phyloP scores from a whole-genome alignment of 2,113 vertebrate species.

The Carassius carassius region DNA sequence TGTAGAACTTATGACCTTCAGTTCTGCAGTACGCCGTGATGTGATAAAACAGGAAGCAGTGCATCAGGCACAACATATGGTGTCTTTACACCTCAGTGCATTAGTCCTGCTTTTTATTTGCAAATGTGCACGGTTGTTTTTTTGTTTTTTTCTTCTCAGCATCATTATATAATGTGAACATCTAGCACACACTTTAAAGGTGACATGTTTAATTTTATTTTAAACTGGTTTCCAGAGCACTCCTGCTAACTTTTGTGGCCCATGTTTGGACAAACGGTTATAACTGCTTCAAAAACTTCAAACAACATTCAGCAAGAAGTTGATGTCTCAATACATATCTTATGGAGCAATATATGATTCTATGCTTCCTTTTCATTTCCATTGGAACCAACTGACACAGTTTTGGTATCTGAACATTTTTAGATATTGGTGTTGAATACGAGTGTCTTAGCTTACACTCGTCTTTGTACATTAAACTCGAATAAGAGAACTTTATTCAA shows the following conservation, averaged over 20 bases:
- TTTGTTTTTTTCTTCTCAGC: background rate
- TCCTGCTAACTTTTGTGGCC: background rate
- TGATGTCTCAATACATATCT: background rate
- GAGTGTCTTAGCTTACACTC: too few relatives aligned
- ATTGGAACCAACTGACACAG: background rate
- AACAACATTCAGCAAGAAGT: background rate
- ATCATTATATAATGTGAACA: background rate
- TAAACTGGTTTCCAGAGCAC: background rate
- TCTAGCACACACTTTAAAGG: background rate
- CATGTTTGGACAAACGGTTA: background rate
- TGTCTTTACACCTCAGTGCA: background rate
- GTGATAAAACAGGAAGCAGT: background rate
- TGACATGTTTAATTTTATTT: background rate
- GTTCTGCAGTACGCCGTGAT: background rate
- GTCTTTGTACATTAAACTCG: too few relatives aligned
- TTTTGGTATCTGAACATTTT: background rate
- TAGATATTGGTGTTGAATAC: too few relatives aligned
- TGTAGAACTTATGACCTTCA: background rate
- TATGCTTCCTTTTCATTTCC: background rate
- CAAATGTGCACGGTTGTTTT: background rate
- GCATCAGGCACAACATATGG: background rate
- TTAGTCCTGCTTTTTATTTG: background rate
- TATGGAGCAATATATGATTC: background rate
- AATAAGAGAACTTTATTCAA: background rate
- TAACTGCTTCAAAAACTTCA: background rate